Evolutionary conservation across 2,888 invertebrate genomes (phyloP).

Genomic region (Teinopalpus imperialis): DNA sequence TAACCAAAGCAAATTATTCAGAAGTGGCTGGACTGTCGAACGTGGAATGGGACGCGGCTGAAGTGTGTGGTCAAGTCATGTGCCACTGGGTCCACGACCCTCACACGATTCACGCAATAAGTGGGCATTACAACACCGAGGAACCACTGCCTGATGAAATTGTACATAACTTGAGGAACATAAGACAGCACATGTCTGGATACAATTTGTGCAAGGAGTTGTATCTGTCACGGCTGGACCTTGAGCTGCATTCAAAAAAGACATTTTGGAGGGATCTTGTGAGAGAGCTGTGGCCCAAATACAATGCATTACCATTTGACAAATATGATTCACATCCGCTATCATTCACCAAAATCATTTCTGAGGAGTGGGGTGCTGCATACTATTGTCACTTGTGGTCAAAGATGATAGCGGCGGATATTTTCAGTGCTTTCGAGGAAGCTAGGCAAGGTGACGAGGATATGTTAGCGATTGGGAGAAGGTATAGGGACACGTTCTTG

Average conservation of each 20-base stretch:
- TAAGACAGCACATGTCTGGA: slow-evolving; percentile 89
- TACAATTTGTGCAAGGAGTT: slow-evolving; percentile 90
- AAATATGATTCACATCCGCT: slow-evolving; percentile 93
- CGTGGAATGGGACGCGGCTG: slow-evolving; percentile 96
- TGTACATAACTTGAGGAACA: slow-evolving; percentile 83
- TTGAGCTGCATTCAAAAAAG: slow-evolving; percentile 89
- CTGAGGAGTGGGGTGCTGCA: slow-evolving; percentile 92
- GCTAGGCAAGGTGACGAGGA: slow-evolving; percentile 76
- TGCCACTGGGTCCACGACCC: slow-evolving; percentile 89
- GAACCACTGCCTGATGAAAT: slow-evolving; percentile 86
- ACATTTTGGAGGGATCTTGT: slow-evolving; percentile 93
- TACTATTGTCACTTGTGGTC: slow-evolving; percentile 95
- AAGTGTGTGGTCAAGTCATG: slow-evolving; percentile 92
- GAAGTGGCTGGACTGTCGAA: slow-evolving; percentile 93
- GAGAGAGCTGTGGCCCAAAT: slow-evolving; percentile 89
- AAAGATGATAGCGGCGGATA: slow-evolving; percentile 94
- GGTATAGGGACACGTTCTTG: slow-evolving; percentile 92
- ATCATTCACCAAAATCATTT: slow-evolving; percentile 91
- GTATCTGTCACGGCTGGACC: slow-evolving; percentile 90
- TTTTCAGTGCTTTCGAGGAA: slow-evolving; percentile 92
- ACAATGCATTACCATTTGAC: slow-evolving; percentile 88
- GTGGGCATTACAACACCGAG: slow-evolving; percentile 88
- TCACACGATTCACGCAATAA: slow-evolving; percentile 82
- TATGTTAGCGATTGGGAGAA: slow-evolving; percentile 82
- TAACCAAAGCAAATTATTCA: slow-evolving; percentile 90